A percentile compares a stretch with the other conserved stretches of the same genome.
phyloP scores from a whole-genome alignment of 2,113 vertebrate genomes.

The Halichoerus grypus region DNA sequence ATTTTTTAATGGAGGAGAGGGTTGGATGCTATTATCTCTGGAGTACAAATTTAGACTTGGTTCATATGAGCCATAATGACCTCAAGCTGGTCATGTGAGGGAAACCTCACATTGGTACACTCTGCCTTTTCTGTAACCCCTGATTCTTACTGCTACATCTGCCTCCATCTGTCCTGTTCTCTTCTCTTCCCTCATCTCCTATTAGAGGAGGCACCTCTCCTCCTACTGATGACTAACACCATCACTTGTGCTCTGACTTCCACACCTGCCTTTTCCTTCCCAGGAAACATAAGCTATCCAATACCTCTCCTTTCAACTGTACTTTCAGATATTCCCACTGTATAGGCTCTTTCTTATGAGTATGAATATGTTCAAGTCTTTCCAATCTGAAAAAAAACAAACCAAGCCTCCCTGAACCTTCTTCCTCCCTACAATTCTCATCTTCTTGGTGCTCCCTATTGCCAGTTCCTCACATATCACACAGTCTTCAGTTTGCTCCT shows the following conservation, averaged over 20 bases:
- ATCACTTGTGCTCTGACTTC: not conserved
- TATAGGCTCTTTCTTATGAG: not conserved
- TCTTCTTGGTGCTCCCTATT: not conserved
- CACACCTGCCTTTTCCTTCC: not conserved
- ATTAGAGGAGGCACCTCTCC: not conserved
- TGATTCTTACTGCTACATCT: not conserved
- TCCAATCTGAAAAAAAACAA: not conserved
- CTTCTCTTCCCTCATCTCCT: not conserved
- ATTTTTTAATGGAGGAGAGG: not conserved
- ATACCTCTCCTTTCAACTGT: not conserved
- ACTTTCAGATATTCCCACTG: not conserved
- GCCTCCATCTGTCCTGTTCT: not conserved
- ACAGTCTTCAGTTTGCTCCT: not conserved
- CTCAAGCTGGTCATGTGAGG: not conserved
- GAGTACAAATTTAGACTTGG: not conserved
- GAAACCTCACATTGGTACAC: not conserved
- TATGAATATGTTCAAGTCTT: not conserved
- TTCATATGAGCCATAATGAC: not conserved
- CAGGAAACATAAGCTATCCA: not conserved
- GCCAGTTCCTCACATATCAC: not conserved
- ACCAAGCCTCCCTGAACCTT: not conserved
- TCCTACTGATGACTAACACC: not conserved
- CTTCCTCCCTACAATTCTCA: not conserved
- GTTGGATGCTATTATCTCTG: not conserved
- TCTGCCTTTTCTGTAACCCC: not conserved